Evolutionary conservation across 2,888 invertebrate species (phyloP).

Genomic region (Spatulosminthurus flaviceps): DNA sequence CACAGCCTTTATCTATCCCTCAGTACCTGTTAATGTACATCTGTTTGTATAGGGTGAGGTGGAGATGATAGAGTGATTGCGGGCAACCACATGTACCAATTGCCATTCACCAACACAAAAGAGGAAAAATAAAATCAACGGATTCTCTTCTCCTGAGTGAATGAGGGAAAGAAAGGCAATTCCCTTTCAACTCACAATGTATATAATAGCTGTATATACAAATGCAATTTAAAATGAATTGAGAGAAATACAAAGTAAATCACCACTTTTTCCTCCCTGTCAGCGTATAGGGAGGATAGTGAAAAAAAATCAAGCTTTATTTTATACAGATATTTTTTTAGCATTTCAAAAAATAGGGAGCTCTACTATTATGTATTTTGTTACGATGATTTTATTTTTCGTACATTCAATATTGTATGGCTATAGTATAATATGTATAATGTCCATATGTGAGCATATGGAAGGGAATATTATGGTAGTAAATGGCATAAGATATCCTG

Average conservation of each 20-base stretch:
- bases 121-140: slow-evolving; percentile 18
- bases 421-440: too few relatives aligned
- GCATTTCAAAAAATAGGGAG: too few relatives aligned
- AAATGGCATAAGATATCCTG: neutral
- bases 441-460: too few relatives aligned
- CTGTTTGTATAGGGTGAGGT: too few relatives aligned
- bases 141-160: too few relatives aligned
- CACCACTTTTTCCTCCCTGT: neutral
- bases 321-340: too few relatives aligned
- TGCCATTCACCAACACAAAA: neutral
- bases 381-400: neutral
- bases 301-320: slow-evolving; percentile 33
- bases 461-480: too few relatives aligned
- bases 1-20: too few relatives aligned
- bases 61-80: slow-evolving; percentile 32
- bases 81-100: slow-evolving; percentile 24
- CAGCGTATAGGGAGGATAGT: neutral
- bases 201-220: neutral
- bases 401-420: neutral
- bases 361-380: too few relatives aligned
- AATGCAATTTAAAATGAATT: slow-evolving; percentile 37
- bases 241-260: neutral
- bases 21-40: too few relatives aligned
- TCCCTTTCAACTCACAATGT: neutral
- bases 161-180: neutral